Evolutionary conservation across 1,140 invertebrate species (phyloP).

Genomic region (Hyles vespertilio): DNA sequence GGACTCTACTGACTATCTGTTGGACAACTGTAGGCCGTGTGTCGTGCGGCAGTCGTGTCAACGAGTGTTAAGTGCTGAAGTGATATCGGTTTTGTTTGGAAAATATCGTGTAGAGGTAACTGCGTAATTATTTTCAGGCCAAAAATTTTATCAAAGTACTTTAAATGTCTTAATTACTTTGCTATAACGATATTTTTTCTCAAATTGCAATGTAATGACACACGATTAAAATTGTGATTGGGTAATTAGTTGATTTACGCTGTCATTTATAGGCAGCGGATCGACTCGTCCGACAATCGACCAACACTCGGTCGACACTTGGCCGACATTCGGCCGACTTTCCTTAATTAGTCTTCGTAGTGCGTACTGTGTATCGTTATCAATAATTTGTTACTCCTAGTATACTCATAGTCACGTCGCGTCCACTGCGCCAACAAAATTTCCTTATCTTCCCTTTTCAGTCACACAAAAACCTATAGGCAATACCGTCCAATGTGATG

Average conservation of each 20-base stretch:
- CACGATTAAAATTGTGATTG: not conserved
- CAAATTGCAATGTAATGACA: too few species aligned
- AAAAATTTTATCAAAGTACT: not conserved
- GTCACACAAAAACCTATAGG: too few species aligned
- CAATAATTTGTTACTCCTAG: conserved; percentile 11
- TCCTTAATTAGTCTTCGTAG: conserved; percentile 49
- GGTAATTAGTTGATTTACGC: not conserved
- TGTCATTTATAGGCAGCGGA: not conserved
- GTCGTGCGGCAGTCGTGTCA: not conserved
- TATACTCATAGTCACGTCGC: not conserved
- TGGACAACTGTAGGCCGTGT: not conserved
- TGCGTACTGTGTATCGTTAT: conserved; percentile 17
- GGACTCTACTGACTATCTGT: not conserved
- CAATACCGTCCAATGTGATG: too few species aligned
- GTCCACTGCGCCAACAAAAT: not conserved
- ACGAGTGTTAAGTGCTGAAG: not conserved
- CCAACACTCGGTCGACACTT: not conserved
- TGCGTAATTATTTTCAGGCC: not conserved
- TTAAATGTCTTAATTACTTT: too few species aligned
- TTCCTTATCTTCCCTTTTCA: not conserved
- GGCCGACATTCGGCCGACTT: conserved; percentile 7
- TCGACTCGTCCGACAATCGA: not conserved
- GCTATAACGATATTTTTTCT: too few species aligned
- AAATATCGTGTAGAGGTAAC: not conserved
- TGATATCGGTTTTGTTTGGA: not conserved